A percentile compares a stretch with the other conserved stretches of the same genome.
Evolutionary conservation across 2,888 invertebrate genomes (phyloP).

Genomic region (Machimus atricapillus): DNA sequence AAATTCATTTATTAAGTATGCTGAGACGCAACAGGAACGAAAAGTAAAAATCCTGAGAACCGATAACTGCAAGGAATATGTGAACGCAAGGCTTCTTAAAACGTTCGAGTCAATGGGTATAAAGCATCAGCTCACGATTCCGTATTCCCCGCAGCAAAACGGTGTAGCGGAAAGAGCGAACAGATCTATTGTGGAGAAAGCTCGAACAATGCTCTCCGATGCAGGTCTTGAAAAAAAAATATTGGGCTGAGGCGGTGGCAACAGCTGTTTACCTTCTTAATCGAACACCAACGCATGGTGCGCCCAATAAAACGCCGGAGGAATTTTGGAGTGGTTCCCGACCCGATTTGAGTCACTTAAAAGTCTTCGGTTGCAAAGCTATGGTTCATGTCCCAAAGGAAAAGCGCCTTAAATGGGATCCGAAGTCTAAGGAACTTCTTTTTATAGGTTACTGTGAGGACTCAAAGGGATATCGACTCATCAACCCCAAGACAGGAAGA

Average conservation of each 20-base stretch:
- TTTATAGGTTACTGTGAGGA: neutral
- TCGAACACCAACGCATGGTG: too few species aligned
- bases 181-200: slow-evolving; percentile 47
- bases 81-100: neutral
- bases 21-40: neutral
- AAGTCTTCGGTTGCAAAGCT: neutral
- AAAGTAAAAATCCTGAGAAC: neutral
- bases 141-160: neutral
- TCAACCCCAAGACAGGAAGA: neutral
- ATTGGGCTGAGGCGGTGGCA: too few species aligned
- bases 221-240: neutral
- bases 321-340: neutral
- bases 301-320: neutral
- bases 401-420: neutral
- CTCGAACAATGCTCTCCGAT: slow-evolving; percentile 45
- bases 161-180: slow-evolving; percentile 43
- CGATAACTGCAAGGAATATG: neutral
- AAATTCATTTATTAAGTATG: neutral
- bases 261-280: too few species aligned
- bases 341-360: neutral
- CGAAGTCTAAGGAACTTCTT: neutral
- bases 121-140: neutral
- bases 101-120: neutral
- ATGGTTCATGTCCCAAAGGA: neutral
- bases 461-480: neutral